Percentiles rank a stretch among this genome's conserved stretches.
Conservation (phyloP, 2,797 vertebrate genomes). For the Gambelia wislizenii region DNA sequence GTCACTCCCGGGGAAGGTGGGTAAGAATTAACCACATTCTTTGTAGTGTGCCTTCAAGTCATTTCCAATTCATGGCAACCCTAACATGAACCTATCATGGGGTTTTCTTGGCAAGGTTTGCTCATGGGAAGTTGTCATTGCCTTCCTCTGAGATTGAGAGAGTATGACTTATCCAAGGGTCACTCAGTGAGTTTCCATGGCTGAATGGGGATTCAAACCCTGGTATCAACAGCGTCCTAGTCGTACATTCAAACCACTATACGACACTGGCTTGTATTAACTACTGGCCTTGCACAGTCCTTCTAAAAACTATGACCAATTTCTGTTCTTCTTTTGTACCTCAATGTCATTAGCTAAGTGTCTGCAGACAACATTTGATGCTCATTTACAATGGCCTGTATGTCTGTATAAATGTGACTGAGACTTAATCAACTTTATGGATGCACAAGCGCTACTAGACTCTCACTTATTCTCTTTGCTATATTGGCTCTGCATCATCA, state of each 20-base stretch:
- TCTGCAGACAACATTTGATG: not conserved
- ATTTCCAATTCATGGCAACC: too few species aligned
- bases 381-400: not conserved
- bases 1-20: not conserved
- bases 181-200: too few species aligned
- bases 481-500: not conserved
- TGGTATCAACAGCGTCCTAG: too few species aligned
- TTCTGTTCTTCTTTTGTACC: slow-evolving; percentile 42
- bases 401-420: slow-evolving; percentile 49
- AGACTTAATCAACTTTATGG: slow-evolving; percentile 44
- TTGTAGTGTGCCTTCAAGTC: too few species aligned
- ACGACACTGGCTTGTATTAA: not conserved
- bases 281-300: not conserved
- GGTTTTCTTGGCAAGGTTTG: too few species aligned
- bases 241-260: too few species aligned
- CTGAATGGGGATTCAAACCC: too few species aligned
- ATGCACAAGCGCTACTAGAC: slow-evolving; percentile 17
- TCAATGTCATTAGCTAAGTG: slow-evolving; percentile 12
- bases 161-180: too few species aligned
- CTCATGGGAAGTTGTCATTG: too few species aligned
- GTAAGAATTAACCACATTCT: too few species aligned
- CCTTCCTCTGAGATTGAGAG: too few species aligned
- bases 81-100: too few species aligned
- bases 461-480: not conserved
- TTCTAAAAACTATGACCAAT: not conserved